Base-by-base conservation (phyloP, 2,888 invertebrate genomes). In the Napeogenes sylphis region DNA sequence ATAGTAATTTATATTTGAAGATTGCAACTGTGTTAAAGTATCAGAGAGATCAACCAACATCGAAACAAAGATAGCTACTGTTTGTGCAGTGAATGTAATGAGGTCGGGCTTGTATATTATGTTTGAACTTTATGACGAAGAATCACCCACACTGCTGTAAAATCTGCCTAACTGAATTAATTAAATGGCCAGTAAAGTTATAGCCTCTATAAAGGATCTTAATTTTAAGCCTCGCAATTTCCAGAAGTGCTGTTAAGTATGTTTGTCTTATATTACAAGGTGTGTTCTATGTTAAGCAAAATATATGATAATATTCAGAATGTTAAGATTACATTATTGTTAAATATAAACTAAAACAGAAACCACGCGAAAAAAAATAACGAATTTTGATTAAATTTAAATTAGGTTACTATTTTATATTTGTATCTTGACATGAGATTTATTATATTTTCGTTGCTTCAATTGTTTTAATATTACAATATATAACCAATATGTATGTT, bases 181-280 rank as follows among this genome's bases (percentile, higher is more conserved):
- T 68, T 68, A 67, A 67, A 66, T 64, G 61, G 64, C 57, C 63
- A 62, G 61, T 63, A 63, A 66, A 64, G 66, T 68, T 68, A 68
- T 64, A 65, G 64, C 62, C 65, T 62, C 57, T 59, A 65, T 65
- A 68, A 65, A 61, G 67, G 62, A 60, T 64, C 62, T 65, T 65
- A 67, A 65, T 68, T 65, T 65, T 59, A 67, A 61, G 62, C 63
- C 59, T 30, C 53, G 55, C 63, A 67, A 63, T 65, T 65, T 65
- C 59, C 59, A 58, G 58, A 60, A 56, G 56, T 59, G 33, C 59
- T 32, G 60, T 47, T 45, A 59, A 59, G 51, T 51, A 51, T 65
- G 61, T 62, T 67, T 61, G 65, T 59, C 67, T 61, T 67, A 61
- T 61, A 67, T 61, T 63, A 59, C 60, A 62, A 45, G 59, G 61